Base-by-base conservation (phyloP, 2,113 vertebrate genomes). In the Misgurnus mizolepis region DNA sequence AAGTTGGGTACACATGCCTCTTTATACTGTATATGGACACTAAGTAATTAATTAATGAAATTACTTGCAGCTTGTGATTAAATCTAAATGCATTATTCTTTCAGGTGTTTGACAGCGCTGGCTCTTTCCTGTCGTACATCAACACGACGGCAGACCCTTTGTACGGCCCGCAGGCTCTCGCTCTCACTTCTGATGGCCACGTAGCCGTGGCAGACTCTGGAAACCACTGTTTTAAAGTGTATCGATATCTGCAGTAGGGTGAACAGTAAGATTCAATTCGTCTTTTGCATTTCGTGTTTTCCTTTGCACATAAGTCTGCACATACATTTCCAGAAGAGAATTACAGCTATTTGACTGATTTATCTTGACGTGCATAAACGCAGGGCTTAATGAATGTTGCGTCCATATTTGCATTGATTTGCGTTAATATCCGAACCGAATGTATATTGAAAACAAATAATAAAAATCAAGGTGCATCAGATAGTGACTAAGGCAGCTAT, bases 201-300 rank as follows among this genome's bases (percentile, higher is more conserved):
- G 97, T 99, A 76, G 96, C 96, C 0, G 97, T 98, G 88, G 97
- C 97, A 0, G 97, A 99, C 87, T 97, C 97, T 0, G 97, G 97
- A 82, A 99, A 99, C 91, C 97, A 99, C 93, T 99, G 97, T 88
- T 99, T 99, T 90, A 99, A 99, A 90, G 95, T 97, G 58, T 99
- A 99, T 88, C 95, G 97, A 76, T 99, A 98, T 92, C 94, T 99
- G 90, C 97, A 98, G 94, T 97, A 95, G 90, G 34, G 39, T 39
- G 0, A 10, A 39, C n/a, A 85, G n/a, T 83, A 87, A 75, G 75
- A 87, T 89, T 88, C 86, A 82, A 85, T 85, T 66, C 77, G 73
- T 88, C 73, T 86, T 61, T 86, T 72, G 81, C 84, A 81, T 73
- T 66, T 86, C 85, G 83, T 85, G 79, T 88, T 87, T 88, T 85